phyloP scores from a whole-genome alignment of 2,888 invertebrate genomes.

The Perithous albicinctus region DNA sequence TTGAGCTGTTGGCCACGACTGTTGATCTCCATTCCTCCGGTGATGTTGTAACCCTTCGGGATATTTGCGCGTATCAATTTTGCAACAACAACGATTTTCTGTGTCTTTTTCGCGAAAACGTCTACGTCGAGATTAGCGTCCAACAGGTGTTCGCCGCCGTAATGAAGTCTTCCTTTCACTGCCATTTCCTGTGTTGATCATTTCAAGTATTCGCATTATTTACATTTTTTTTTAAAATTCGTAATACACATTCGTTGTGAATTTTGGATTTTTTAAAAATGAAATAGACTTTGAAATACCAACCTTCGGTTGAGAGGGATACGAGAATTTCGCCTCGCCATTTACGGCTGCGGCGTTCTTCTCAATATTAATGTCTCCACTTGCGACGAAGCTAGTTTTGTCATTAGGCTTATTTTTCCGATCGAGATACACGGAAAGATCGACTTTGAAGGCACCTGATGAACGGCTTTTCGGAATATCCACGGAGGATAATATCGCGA shows the following conservation, averaged over 20 bases:
- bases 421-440: conserved; percentile 89
- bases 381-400: conserved; percentile 87
- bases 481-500: conserved; percentile 87
- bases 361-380: conserved; percentile 86
- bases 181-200: conserved; percentile 83
- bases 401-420: conserved; percentile 90
- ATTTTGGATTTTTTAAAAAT: neutral
- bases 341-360: conserved; percentile 85
- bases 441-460: conserved; percentile 87
- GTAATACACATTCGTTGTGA: neutral
- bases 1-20: conserved; percentile 85
- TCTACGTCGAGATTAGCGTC: conserved; percentile 86
- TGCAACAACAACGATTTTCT: conserved; percentile 85
- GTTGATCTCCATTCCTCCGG: conserved; percentile 82
- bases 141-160: conserved; percentile 82
- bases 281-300: conserved; percentile 16
- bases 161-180: conserved; percentile 84
- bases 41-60: conserved; percentile 84
- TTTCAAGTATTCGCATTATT: neutral
- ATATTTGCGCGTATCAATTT: conserved; percentile 76
- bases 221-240: no score
- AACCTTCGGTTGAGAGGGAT: conserved; percentile 89
- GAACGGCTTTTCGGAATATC: conserved; percentile 81
- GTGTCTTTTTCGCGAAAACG: conserved; percentile 87
- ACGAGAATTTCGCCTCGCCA: conserved; percentile 88